Evolutionary conservation across 2,888 invertebrate genomes (phyloP), one percentile per base, ranked within the genome.

Genomic region (Thereva unica): DNA sequence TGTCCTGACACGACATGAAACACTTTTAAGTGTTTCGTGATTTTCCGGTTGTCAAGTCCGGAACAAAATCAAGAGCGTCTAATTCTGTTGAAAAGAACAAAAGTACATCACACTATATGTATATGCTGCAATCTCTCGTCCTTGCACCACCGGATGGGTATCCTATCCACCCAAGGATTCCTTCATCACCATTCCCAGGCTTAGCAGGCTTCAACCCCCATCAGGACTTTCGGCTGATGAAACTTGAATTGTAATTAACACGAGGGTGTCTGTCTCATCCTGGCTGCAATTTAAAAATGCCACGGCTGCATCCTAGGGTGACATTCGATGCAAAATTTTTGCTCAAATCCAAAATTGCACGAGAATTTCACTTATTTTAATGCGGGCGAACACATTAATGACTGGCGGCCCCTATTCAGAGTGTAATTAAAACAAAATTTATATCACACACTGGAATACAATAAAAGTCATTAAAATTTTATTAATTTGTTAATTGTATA

Each of bases 401-500:
- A 23, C 23, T 50, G 23, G 8, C 50, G 40, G n/a, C 40, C 52
- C 53, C 64, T 53, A 64, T 64, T 64, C 53, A 53, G 10, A 10
- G 34, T 40, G 64, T 53, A 64, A 64, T 64, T 64, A 64, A 64
- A 64, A 64, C 4, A 50, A 53, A 64, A 64, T 64, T 64, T 64
- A 64, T 64, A 53, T 64, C 53, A 41, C n/a, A 8, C 23, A 23
- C 23, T 44, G 9, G 23, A 64, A 64, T 64, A 44, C 64, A 64
- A 64, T 53, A 40, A 53, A 41, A 44, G 53, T 34, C 53, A 64
- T 64, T 53, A 64, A 64, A 64, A 42, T 53, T 64, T 64, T 64
- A 64, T 64, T 64, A 64, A 64, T 64, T 64, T 44, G 64, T 64
- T 64, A 64, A 64, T 64, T 64, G 64, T 64, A 37, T 64, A 64